Conservation (phyloP, 2,888 invertebrate species). For the Scaptomyza parva region DNA sequence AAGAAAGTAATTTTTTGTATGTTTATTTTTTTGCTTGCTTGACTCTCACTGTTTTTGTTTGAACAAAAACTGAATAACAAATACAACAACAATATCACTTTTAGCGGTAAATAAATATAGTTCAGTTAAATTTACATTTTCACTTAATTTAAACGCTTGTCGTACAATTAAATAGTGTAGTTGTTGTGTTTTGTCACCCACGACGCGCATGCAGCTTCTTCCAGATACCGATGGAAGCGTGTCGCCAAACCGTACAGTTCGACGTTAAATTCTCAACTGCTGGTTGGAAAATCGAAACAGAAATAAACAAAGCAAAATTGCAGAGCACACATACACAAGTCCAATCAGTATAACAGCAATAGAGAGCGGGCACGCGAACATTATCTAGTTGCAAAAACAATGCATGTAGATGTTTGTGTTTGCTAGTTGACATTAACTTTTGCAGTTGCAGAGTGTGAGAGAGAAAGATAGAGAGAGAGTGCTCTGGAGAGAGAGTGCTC, state of each 20-base stretch:
- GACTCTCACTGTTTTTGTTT: conserved; percentile 15
- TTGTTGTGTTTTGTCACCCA: conserved; percentile 49
- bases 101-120: conserved; percentile 11
- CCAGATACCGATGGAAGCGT: conserved; percentile 51
- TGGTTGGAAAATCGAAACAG: conserved; percentile 57
- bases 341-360: conserved; percentile 14
- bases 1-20: conserved; percentile 15
- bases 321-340: conserved; percentile 29
- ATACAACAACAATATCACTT: conserved; percentile 25
- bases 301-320: conserved; percentile 66
- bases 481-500: neutral
- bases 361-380: conserved; percentile 20
- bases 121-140: conserved; percentile 15
- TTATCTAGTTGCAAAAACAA: conserved; percentile 43
- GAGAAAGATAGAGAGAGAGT: neutral
- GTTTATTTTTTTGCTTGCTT: conserved; percentile 11
- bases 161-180: conserved; percentile 25
- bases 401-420: too few relatives aligned
- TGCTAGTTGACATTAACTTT: conserved; percentile 18
- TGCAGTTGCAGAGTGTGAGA: neutral
- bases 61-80: conserved; percentile 45
- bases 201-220: conserved; percentile 45
- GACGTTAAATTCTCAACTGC: conserved; percentile 62
- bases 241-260: conserved; percentile 54
- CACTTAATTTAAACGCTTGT: conserved; percentile 26